Evolutionary conservation across 2,888 invertebrate genomes (phyloP).

Genomic region (Eurytoma californica): DNA sequence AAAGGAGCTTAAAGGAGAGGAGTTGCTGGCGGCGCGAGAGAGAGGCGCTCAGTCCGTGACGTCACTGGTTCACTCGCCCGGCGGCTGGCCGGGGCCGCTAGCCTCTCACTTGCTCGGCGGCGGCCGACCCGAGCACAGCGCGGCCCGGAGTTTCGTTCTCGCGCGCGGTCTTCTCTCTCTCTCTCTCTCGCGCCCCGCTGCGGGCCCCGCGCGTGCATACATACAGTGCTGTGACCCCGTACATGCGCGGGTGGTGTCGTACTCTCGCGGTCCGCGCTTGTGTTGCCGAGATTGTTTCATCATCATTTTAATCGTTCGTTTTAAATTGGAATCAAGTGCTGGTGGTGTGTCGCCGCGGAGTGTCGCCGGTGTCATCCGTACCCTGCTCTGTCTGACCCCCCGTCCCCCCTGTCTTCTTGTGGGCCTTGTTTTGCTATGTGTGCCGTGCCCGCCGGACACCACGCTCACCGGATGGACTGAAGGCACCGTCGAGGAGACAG

Average conservation of each 20-base stretch:
- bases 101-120: constrained; percentile 70
- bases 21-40: constrained; percentile 46
- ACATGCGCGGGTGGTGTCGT: neutral
- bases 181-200: neutral
- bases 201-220: neutral
- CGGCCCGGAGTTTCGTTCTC: neutral
- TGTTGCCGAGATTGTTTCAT: too few relatives aligned
- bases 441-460: constrained; percentile 20
- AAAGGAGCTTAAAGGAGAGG: constrained; percentile 11
- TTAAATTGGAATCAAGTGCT: neutral
- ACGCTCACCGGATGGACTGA: constrained; percentile 42
- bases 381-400: too few relatives aligned
- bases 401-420: neutral
- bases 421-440: constrained; percentile 9
- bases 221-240: neutral
- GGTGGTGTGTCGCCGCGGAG: constrained; percentile 10
- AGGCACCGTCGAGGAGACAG: constrained; percentile 17
- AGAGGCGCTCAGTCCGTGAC: constrained; percentile 60
- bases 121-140: constrained; percentile 61
- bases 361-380: too few relatives aligned
- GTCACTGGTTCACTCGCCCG: constrained; percentile 67
- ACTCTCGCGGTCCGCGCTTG: neutral
- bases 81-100: constrained; percentile 49
- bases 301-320: too few relatives aligned
- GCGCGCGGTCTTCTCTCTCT: neutral